Base-by-base conservation (phyloP, 2,888 invertebrate species). In the Brenthis daphne region DNA sequence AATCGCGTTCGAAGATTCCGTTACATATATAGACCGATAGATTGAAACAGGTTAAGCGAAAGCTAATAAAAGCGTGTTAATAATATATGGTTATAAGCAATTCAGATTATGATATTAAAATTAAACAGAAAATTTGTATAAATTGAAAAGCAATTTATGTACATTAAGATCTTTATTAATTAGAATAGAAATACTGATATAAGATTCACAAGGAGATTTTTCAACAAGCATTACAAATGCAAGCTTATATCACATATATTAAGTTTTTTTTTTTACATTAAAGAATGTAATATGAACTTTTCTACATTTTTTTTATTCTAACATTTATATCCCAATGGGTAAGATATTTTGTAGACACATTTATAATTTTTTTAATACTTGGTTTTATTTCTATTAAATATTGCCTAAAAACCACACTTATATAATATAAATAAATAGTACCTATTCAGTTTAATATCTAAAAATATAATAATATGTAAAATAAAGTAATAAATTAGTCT, bases 121-220 rank as follows among this genome's bases (percentile, higher is more conserved):
- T 29, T 29, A 29, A 29, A 29, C 4, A 29, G 29, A 16, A 3
- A 33, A 37, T 37, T 0, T 24, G 1, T 20, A 24, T 14, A 11
- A 24, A 48, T 47, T 47, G 12, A 48, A 58, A 47, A 24, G 0
- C 6, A 47, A 1, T 1, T 12, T 57, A 57, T 24, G 48, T 14
- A n/a, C 58, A 57, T 57, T n/a, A 43, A 48, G 47, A 24, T 24
- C 24, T 58, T 58, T 58, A 58, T 48, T 48, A 43, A 43, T 57
- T 43, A 37, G 5, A 24, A 20, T 20, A 5, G n/a, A 29, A 50
- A 5, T n/a, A 50, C 29, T 60, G n/a, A 12, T 50, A 58, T 50
- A 33, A 60, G 50, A 60, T 60, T 60, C 50, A 50, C 6, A n/a
- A 33, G 12, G 50, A 60, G 50, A 50, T 60, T 60, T 50, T 53